A percentile compares a stretch with the other conserved stretches of the same genome.
phyloP scores from a whole-genome alignment of 23 tunicate genomes.

The Aplidium turbinatum region DNA sequence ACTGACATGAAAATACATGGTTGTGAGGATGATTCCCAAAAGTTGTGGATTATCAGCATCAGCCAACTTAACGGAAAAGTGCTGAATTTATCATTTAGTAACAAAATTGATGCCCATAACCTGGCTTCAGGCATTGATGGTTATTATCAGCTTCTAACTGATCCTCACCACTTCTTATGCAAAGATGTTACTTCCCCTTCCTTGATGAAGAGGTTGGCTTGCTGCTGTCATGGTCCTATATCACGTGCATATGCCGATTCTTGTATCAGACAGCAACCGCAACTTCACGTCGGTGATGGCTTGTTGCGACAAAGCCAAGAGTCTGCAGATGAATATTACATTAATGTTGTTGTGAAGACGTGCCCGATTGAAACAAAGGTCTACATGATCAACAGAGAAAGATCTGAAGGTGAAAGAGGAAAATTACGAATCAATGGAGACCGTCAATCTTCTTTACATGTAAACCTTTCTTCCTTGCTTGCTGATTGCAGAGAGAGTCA shows the following conservation, averaged over 20 bases:
- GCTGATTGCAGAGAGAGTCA: too few relatives aligned
- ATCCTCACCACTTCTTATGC: constrained; percentile 43
- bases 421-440: constrained; percentile 63
- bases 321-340: constrained; percentile 36
- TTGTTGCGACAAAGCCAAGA: constrained; percentile 34
- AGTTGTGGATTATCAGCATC: background rate
- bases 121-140: constrained; percentile 55
- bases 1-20: constrained; percentile 22
- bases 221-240: constrained; percentile 50
- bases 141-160: constrained; percentile 45
- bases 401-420: too few relatives aligned
- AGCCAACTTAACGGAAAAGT: constrained; percentile 29
- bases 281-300: constrained; percentile 22
- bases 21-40: background rate
- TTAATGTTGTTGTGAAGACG: constrained; percentile 23
- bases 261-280: background rate
- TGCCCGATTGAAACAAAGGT: constrained; percentile 37
- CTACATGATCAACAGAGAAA: constrained; percentile 58
- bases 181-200: constrained; percentile 24
- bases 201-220: background rate
- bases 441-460: constrained; percentile 40
- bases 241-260: constrained; percentile 31
- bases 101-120: constrained; percentile 15
- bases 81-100: constrained; percentile 7
- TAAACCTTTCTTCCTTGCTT: constrained; percentile 34